Percentiles rank a stretch among this genome's conserved stretches.
Conservation (phyloP, 2,888 invertebrate species). For the Melieria crassipennis region DNA sequence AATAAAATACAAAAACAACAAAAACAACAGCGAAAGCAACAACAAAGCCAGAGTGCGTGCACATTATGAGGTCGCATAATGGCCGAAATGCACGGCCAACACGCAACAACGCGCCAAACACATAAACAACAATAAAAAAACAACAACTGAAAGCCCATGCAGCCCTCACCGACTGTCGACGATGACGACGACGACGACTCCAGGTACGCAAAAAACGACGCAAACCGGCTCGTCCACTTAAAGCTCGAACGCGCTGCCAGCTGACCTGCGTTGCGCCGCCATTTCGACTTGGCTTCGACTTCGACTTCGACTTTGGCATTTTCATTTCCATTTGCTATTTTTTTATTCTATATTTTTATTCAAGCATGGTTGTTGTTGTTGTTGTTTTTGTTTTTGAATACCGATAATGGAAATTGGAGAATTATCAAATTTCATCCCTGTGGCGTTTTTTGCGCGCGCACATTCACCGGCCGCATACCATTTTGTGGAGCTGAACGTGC, state of each 20-base stretch:
- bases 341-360: not conserved
- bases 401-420: not conserved
- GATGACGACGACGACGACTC: too few species aligned
- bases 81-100: constrained; percentile 16
- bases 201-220: not conserved
- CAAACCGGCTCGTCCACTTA: constrained; percentile 1
- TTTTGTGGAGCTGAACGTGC: too few species aligned
- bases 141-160: too few species aligned
- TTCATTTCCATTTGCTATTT: not conserved
- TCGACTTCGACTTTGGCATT: too few species aligned
- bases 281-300: too few species aligned
- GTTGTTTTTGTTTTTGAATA: not conserved
- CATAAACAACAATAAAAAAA: too few species aligned
- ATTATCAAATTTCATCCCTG: not conserved
- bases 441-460: too few species aligned
- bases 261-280: too few species aligned
- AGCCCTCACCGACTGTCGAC: not conserved
- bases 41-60: not conserved
- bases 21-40: not conserved
- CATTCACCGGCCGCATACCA: too few species aligned
- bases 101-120: constrained; percentile 5
- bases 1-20: not conserved
- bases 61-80: constrained; percentile 11
- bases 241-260: not conserved
- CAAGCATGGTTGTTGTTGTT: not conserved